A percentile compares a stretch with the other conserved stretches of the same genome.
Conservation (phyloP, 2,797 vertebrate species). For the Nyctibius grandis region DNA sequence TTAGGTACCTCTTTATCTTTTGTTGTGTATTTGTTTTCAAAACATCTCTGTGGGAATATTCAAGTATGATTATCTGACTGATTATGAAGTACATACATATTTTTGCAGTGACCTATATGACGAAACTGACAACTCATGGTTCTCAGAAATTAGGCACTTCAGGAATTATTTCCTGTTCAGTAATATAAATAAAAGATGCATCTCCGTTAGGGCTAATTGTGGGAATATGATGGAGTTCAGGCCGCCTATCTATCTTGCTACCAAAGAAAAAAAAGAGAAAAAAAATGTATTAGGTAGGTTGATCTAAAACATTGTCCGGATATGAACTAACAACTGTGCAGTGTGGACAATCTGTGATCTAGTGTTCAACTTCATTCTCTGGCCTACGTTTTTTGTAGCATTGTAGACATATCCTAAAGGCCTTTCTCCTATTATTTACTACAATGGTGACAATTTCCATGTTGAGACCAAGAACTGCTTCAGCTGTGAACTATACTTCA, state of each 20-base stretch:
- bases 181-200: not conserved
- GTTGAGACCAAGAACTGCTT: not conserved
- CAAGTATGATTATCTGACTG: not conserved
- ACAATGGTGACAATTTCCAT: not conserved
- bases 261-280: rapidly evolving
- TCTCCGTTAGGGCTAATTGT: not conserved
- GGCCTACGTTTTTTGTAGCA: not conserved
- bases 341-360: not conserved
- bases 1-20: not conserved
- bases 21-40: not conserved
- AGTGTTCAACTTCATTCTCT: not conserved
- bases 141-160: not conserved
- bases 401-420: not conserved
- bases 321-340: not conserved
- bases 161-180: not conserved
- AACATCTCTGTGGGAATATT: not conserved
- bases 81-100: not conserved
- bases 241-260: rapidly evolving
- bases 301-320: not conserved
- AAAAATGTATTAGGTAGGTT: not conserved
- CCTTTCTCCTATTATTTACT: not conserved
- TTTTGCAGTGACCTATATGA: not conserved
- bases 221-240: not conserved
- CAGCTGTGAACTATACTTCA: not conserved
- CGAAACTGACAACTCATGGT: not conserved